These are phyloP conservation scores for Spodoptera litura DNA, from an alignment of 1,140 invertebrate genomes.

Conservation along the genomic window DNA sequence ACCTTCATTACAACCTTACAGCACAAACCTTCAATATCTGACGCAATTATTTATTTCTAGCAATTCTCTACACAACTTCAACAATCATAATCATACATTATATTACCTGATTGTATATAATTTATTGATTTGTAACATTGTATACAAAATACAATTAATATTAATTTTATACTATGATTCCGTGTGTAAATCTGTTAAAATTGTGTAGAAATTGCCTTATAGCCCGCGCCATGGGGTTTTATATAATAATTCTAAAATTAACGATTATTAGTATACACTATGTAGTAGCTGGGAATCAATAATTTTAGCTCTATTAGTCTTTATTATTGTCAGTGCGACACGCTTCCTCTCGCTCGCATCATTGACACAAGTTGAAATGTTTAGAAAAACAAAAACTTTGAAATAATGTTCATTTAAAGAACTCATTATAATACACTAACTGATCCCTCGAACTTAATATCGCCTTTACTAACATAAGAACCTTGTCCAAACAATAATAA, in stretches of 20 bases:
- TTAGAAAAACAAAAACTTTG: neutral
- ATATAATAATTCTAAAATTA: constrained; percentile 7
- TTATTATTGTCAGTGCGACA: constrained; percentile 31
- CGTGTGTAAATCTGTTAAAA: neutral
- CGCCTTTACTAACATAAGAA: no score
- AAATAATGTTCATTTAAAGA: neutral
- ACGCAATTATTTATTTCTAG: neutral
- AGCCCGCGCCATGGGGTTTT: neutral
- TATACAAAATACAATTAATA: no score
- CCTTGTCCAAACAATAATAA: no score
- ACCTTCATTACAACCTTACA: constrained; percentile 26
- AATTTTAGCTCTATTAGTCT: constrained; percentile 8
- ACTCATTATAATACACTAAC: no score
- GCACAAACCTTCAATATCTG: constrained; percentile 1
- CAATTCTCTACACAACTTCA: constrained; percentile 1
- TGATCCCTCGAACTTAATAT: no score
- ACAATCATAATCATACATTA: neutral
- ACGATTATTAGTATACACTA: neutral
- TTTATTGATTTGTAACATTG: no score
- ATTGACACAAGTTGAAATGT: constrained; percentile 29
- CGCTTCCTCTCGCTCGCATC: neutral
- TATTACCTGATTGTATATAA: no score
- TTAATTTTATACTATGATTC: neutral
- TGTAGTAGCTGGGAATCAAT: neutral
- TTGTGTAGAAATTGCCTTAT: neutral